Conservation (phyloP, 1,140 invertebrate genomes). For the Ceratoteleas bidentatus region DNA sequence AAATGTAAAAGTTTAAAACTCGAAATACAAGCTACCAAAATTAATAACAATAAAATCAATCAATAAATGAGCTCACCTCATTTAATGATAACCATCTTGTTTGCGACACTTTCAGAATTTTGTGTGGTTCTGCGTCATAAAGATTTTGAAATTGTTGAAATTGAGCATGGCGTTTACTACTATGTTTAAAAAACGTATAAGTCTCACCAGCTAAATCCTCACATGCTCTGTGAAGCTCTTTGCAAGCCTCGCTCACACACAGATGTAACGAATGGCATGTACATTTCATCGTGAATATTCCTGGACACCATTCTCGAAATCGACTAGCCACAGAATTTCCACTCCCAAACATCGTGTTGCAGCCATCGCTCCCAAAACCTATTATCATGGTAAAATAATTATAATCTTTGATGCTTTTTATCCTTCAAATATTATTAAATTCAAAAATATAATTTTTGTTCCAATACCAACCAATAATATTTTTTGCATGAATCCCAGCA, state of each 20-base stretch:
- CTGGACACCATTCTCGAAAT: conserved; percentile 66
- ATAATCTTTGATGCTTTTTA: not conserved
- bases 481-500: conserved; percentile 67
- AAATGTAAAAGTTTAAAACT: too few relatives aligned
- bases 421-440: too few relatives aligned
- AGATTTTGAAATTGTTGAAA: conserved; percentile 62
- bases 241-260: conserved; percentile 72
- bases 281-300: conserved; percentile 74
- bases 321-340: conserved; percentile 71
- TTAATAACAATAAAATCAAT: too few relatives aligned
- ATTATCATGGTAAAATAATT: too few relatives aligned
- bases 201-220: conserved; percentile 72
- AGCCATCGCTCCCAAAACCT: conserved; percentile 74
- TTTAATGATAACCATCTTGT: conserved; percentile 40
- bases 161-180: conserved; percentile 69
- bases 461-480: conserved; percentile 70
- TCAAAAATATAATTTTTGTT: too few relatives aligned
- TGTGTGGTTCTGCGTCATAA: conserved; percentile 47
- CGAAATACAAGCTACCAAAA: too few relatives aligned
- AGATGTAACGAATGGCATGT: conserved; percentile 77
- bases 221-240: conserved; percentile 68
- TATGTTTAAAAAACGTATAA: conserved; percentile 72
- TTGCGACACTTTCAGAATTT: conserved; percentile 48
- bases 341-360: conserved; percentile 73
- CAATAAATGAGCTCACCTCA: not conserved